A percentile compares a stretch with the other conserved stretches of the same genome.
phyloP scores from a whole-genome alignment of 2,797 vertebrate genomes.

The Cottoperca gobio region DNA sequence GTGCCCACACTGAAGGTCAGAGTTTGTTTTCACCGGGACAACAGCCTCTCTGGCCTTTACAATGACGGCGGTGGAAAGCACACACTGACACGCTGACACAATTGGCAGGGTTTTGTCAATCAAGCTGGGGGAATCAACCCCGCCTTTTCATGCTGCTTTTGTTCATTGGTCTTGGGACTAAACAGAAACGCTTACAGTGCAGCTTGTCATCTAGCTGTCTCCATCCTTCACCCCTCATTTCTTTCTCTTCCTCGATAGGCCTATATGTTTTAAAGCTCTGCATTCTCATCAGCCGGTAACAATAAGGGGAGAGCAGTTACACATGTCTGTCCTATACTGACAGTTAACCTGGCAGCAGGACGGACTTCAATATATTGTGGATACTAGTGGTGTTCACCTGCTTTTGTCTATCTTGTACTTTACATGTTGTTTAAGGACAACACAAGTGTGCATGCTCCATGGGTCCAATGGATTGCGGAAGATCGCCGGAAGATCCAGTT shows the following conservation, averaged over 20 bases:
- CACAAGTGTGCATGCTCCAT: too few relatives aligned
- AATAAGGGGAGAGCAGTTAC: not conserved
- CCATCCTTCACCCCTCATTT: not conserved
- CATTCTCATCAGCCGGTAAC: not conserved
- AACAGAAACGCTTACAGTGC: constrained; percentile 75
- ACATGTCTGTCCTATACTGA: not conserved
- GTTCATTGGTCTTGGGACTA: constrained; percentile 51
- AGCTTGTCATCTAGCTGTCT: constrained; percentile 41
- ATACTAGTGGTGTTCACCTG: not conserved
- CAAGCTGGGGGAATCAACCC: constrained; percentile 62
- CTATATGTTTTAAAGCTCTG: not conserved
- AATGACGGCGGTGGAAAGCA: constrained; percentile 72
- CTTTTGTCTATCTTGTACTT: too few relatives aligned
- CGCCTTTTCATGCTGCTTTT: constrained; percentile 72
- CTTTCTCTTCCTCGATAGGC: not conserved
- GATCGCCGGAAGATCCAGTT: too few relatives aligned
- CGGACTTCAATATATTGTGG: not conserved
- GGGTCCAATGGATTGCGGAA: too few relatives aligned
- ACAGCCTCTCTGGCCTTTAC: constrained; percentile 38
- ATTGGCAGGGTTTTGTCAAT: constrained; percentile 69
- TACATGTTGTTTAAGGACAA: not conserved
- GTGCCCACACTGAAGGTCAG: constrained; percentile 49
- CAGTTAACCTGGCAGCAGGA: not conserved
- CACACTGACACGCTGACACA: constrained; percentile 78
- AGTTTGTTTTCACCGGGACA: constrained; percentile 50